Evolutionary conservation across 2,888 invertebrate species (phyloP).

Genomic region (Rhyacophila evoluta): DNA sequence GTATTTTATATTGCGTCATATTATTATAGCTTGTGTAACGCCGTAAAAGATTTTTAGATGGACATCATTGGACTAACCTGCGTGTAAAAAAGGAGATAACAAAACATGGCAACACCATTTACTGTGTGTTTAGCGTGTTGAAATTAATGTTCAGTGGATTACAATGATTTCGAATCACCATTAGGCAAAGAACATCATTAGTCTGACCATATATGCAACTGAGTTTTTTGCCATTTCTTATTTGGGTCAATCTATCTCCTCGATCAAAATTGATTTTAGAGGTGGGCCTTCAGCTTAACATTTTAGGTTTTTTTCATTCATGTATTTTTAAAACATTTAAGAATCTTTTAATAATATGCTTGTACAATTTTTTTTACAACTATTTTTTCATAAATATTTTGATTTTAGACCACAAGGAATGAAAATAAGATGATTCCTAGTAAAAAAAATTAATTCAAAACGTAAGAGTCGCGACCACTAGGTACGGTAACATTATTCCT

Average conservation of each 20-base stretch:
- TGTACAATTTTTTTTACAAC: too few species aligned
- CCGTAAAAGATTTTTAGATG: not conserved
- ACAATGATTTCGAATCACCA: not conserved
- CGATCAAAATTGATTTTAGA: not conserved
- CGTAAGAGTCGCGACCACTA: too few species aligned
- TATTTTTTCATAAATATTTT: too few species aligned
- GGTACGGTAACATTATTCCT: too few species aligned
- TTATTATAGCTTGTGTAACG: not conserved
- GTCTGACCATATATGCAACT: not conserved
- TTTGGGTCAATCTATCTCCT: constrained; percentile 2
- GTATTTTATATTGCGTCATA: not conserved
- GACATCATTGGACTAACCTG: not conserved
- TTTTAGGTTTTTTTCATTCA: too few species aligned
- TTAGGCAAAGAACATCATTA: not conserved
- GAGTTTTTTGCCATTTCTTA: not conserved
- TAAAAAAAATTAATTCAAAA: too few species aligned
- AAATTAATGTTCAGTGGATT: not conserved
- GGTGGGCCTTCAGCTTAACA: constrained; percentile 1
- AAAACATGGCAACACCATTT: not conserved
- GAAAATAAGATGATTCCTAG: too few species aligned
- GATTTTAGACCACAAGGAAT: too few species aligned
- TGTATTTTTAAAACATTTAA: too few species aligned
- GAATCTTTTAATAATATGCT: too few species aligned
- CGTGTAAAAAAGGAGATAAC: not conserved
- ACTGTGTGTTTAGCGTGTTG: not conserved